Evolutionary conservation across 2,888 invertebrate genomes (phyloP), one percentile per base, ranked within the genome.

Genomic region (Zeuzera pyrina): DNA sequence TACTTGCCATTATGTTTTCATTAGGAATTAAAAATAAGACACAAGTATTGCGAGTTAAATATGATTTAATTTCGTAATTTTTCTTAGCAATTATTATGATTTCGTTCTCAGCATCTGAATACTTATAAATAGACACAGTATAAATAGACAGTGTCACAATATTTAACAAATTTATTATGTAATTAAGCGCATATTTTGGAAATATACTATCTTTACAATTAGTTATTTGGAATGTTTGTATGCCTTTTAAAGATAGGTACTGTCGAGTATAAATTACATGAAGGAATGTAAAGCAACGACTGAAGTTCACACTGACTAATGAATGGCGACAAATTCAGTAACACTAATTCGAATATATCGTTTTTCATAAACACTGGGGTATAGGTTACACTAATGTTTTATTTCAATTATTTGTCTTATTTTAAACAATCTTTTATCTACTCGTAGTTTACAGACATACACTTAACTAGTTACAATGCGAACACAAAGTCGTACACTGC

Each of bases 11-110:
- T n/a, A n/a, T n/a, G n/a, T n/a, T n/a, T n/a, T n/a, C n/a, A n/a
- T n/a, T n/a, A n/a, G n/a, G n/a, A n/a, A 25, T 5, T 4, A 12
- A 25, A 50, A 43, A 49, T 49, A 36, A 55, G 45, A 56, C 43
- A 45, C 27, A 40, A 35, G 37, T n/a, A 46, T 35, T 59, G 73
- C 79, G 74, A 79, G 79, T 83, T 81, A 81, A 83, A 83, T 83
- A 83, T 78, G 76, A 72, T 81, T 81, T 81, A 81, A 79, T 83
- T 81, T 76, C 71, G 71, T 81, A 78, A 78, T 78, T 73, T 77
- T 73, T 81, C 81, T 79, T 83, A 81, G 79, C 79, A 76, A 69
- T 77, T 79, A 76, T 28, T 74, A 77, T 56, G 61, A 57, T 78
- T 81, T 79, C 74, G 71, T 77, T 76, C 62, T 76, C 78, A 76